A percentile compares a stretch with the other conserved stretches of the same genome.
Conservation (phyloP, 2,888 invertebrate genomes). For the Stenoptilia bipunctidactyla region DNA sequence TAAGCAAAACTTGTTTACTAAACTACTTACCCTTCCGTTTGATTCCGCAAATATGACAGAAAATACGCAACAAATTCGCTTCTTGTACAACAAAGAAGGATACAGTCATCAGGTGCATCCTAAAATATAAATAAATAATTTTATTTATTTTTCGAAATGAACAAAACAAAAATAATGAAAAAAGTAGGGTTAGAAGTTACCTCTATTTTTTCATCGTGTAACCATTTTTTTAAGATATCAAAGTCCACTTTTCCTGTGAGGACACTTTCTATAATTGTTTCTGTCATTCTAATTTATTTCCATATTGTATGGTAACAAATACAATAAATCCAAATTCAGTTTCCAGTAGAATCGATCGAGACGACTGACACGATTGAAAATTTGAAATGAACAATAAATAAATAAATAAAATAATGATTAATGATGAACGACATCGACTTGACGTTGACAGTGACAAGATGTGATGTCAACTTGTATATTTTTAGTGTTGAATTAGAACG, state of each 20-base stretch:
- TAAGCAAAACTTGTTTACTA: not conserved
- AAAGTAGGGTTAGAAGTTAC: slow-evolving; percentile 42
- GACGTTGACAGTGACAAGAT: too few relatives aligned
- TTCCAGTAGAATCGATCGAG: too few relatives aligned
- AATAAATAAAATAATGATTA: too few relatives aligned
- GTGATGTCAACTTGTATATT: too few relatives aligned
- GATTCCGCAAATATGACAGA: slow-evolving; percentile 64
- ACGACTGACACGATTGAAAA: too few relatives aligned
- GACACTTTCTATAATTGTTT: slow-evolving; percentile 56
- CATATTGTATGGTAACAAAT: too few relatives aligned
- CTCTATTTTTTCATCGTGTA: slow-evolving; percentile 45
- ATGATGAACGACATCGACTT: too few relatives aligned
- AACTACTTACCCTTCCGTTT: slow-evolving; percentile 58
- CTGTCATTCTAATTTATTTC: slow-evolving; percentile 41
- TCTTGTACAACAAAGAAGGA: slow-evolving; percentile 42
- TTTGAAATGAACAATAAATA: too few relatives aligned
- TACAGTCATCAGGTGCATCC: slow-evolving; percentile 46
- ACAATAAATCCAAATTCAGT: too few relatives aligned
- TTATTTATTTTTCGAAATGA: slow-evolving; percentile 6
- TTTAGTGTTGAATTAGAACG: too few relatives aligned
- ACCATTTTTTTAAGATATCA: slow-evolving; percentile 50
- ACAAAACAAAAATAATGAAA: slow-evolving; percentile 12
- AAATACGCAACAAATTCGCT: slow-evolving; percentile 72
- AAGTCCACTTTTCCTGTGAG: slow-evolving; percentile 49
- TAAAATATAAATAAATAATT: slow-evolving; percentile 27